Evolutionary conservation across 2,113 vertebrate species (phyloP), one percentile per base, ranked within the genome.

Genomic region (Toxostoma redivivum): DNA sequence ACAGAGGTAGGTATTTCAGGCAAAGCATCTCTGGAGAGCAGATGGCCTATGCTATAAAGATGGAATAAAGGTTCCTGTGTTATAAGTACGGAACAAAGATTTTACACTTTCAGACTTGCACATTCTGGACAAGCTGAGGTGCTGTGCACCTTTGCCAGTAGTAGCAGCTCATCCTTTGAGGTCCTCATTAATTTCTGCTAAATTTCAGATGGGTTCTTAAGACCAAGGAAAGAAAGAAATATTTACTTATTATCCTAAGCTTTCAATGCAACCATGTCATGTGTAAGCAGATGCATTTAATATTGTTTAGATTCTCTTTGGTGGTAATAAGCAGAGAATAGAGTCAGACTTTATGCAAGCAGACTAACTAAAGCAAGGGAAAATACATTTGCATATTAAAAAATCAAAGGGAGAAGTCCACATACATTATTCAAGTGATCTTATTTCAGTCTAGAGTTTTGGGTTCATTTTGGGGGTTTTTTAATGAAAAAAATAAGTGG

Each of bases 61-160:
- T 1, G 4, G 19, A 42, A 70, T 30, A 74, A 85, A 58, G 35
- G 27, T 42, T 42, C 12, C 51, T 54, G 1, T 10, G 11, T 11
- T 21, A 44, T 28, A 45, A 76, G 20, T 28, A 31, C 2, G 4
- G 18, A 45, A 65, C 25, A 73, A 84, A 60, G 37, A 23, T 56
- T 81, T 64, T 44, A 53, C 15, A 4, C 31, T 60, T 94, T 31
- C 69, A 42, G 31, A 33, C 45, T 40, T 47, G 30, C 30, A 42
- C 0, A 1, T 81, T 65, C 9, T 58, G 66, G 42, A 42, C 0
- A 1, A 50, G 48, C 6, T 0, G 4, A 69, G 42, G 42, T 47
- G 50, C 56, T 3, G 10, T 31, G 28, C 18, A 35, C 20, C 1
- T 4, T 38, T 60, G 15, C 45, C 45, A 77, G 47, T 37, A 84